phyloP scores from a whole-genome alignment of 2,888 invertebrate genomes.

The Lymantria dispar region DNA sequence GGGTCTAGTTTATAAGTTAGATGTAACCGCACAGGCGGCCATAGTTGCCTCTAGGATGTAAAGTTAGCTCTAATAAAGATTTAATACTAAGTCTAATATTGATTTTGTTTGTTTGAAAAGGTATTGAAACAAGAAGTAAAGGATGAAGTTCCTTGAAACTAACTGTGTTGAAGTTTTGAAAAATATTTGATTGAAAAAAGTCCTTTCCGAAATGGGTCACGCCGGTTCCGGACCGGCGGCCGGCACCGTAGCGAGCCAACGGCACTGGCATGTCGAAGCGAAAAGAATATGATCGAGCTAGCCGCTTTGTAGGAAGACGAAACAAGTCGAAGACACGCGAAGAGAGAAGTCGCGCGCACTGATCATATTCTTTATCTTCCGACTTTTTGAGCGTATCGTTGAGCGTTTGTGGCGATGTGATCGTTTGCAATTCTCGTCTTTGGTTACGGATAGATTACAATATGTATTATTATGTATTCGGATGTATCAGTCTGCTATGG shows the following conservation, averaged over 20 bases:
- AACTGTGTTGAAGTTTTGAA: slow-evolving; percentile 81
- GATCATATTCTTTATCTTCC: slow-evolving; percentile 74
- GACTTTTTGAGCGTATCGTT: slow-evolving; percentile 34
- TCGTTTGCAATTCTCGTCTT: slow-evolving; percentile 56
- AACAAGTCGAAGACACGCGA: slow-evolving; percentile 56
- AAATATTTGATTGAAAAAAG: slow-evolving; percentile 76
- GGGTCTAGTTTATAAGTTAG: slow-evolving; percentile 68
- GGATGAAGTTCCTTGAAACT: slow-evolving; percentile 87
- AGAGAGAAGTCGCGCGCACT: slow-evolving; percentile 61
- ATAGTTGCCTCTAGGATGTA: slow-evolving; percentile 71
- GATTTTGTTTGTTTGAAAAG: slow-evolving; percentile 92
- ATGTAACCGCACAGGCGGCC: slow-evolving; percentile 56
- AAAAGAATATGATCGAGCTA: slow-evolving; percentile 76
- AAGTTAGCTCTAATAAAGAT: slow-evolving; percentile 76
- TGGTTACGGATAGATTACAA: slow-evolving; percentile 29
- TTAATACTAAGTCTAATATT: slow-evolving; percentile 83
- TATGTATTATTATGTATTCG: slow-evolving; percentile 58
- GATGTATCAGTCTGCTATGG: slow-evolving; percentile 54
- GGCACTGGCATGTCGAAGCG: slow-evolving; percentile 62
- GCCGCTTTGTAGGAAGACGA: slow-evolving; percentile 57
- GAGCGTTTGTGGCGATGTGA: slow-evolving; percentile 48
- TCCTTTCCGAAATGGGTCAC: slow-evolving; percentile 70
- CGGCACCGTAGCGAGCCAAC: slow-evolving; percentile 52
- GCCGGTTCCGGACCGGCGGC: slow-evolving; percentile 64
- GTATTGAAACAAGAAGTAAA: slow-evolving; percentile 92